These are phyloP conservation scores for Coccyzus lansbergi DNA, from an alignment of 2,797 vertebrate genomes.

Conservation along the genomic window DNA sequence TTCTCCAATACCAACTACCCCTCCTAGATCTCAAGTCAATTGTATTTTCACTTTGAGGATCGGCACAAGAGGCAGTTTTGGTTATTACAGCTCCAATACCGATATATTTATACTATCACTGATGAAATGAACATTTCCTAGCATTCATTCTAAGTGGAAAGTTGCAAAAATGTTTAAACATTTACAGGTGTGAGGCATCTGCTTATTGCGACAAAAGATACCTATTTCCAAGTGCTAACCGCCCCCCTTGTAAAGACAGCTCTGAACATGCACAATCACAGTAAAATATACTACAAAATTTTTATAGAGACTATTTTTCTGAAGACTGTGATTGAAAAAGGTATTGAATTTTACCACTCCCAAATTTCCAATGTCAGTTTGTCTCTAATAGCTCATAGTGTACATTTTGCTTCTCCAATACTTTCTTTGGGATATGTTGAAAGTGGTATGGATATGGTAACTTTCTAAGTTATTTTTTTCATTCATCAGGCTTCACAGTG, in stretches of 20 bases:
- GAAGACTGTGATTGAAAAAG: background rate
- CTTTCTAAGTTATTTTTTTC: background rate
- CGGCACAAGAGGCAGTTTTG: background rate
- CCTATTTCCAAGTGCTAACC: background rate
- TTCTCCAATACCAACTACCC: background rate
- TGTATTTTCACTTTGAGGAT: background rate
- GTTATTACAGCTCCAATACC: background rate
- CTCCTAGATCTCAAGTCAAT: background rate
- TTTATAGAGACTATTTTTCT: background rate
- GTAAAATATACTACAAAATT: background rate
- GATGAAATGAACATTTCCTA: background rate
- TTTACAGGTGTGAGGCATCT: background rate
- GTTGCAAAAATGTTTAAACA: background rate
- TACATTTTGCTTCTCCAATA: background rate
- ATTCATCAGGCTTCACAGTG: background rate
- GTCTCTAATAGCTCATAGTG: background rate
- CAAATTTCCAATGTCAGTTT: background rate
- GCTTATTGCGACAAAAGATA: background rate
- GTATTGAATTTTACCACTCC: background rate
- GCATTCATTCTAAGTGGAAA: background rate
- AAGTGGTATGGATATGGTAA: background rate
- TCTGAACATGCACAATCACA: background rate
- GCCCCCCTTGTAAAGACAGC: background rate
- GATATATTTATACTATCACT: background rate
- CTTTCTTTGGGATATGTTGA: background rate